Percentiles rank a stretch among this genome's conserved stretches.
These are phyloP conservation scores for Crotalus tigris DNA, from an alignment of 2,113 vertebrate genomes.

Conservation along the genomic window DNA sequence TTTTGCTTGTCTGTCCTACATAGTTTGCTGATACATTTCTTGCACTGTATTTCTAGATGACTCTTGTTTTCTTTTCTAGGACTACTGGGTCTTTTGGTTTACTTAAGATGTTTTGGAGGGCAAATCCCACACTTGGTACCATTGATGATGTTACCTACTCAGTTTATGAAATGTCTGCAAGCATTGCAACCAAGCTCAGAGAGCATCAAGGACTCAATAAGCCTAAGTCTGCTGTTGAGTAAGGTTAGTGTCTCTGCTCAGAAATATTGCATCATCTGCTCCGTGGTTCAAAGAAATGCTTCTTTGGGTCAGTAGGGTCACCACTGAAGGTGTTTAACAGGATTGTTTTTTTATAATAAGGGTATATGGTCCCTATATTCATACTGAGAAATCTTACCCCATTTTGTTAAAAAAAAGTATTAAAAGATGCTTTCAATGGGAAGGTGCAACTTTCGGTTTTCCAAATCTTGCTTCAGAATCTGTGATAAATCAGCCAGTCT, in stretches of 20 bases:
- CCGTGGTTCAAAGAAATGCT: not conserved
- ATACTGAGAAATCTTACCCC: not conserved
- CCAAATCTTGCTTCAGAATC: not conserved
- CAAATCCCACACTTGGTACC: too few relatives aligned
- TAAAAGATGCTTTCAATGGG: not conserved
- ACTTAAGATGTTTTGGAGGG: too few relatives aligned
- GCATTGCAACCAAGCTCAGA: too few relatives aligned
- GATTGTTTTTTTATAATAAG: not conserved
- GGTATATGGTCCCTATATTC: not conserved
- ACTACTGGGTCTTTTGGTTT: too few relatives aligned
- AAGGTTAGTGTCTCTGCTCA: too few relatives aligned
- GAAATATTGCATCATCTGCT: not conserved
- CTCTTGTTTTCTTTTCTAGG: too few relatives aligned
- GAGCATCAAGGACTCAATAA: too few relatives aligned
- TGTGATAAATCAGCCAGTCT: not conserved
- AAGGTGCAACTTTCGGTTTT: not conserved
- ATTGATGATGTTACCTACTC: too few relatives aligned
- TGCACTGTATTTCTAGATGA: not conserved
- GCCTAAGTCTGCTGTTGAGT: too few relatives aligned
- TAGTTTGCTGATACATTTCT: not conserved
- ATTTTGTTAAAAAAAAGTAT: not conserved
- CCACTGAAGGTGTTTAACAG: not conserved
- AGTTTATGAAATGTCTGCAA: too few relatives aligned
- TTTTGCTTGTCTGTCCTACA: not conserved
- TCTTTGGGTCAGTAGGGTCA: not conserved